Base-by-base conservation (phyloP, 2,797 vertebrate species). In the Echeneis naucrates region DNA sequence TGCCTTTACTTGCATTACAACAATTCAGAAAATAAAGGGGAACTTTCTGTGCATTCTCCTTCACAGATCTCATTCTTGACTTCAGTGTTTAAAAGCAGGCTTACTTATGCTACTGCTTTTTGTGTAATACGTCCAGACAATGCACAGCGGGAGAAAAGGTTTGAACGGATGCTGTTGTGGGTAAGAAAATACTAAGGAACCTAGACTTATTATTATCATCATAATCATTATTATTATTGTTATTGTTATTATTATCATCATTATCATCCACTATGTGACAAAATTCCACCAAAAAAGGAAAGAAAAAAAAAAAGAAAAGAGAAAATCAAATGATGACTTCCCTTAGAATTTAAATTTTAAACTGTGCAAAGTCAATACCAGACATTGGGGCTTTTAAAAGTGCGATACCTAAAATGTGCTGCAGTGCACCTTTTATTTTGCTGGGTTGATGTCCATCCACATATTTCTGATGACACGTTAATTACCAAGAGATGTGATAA, bases 1-100 rank as follows among this genome's bases (percentile, higher is more conserved):
- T 5, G 38, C 9, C 32, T 80, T 50, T 13, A 47, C 68, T 78
- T 68, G 47, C 24, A 68, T 73, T 40, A 62, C 21, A 77, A 27
- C 17, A 69, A 19, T 12, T 80, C 33, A 62, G 37, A 72, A 40
- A 45, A 72, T 45, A 32, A 55, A 2, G 19, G 21, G 26, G 52
- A 37, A 58, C 37, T 57, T 74, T 63, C 42, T 40, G 32, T 17
- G 19, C 1, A 2, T 24, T 75, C 33, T 53, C 26, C 57, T 58
- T 38, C 51, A 33, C 11, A 69, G 55, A 67, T 62, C 45, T 58
- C 16, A 16, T 58, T 61, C 51, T 44, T 23, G 11, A 55, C 17
- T 55, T 54, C 17, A n/a, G 48, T 30, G 73, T 21, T 53, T 27
- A 50, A 54, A 57, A 45, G 21, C 24, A 50, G 10, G 4, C 14